A percentile compares a stretch with the other conserved stretches of the same genome.
Conservation (phyloP, 2,888 invertebrate species). For the Andrena marginata region DNA sequence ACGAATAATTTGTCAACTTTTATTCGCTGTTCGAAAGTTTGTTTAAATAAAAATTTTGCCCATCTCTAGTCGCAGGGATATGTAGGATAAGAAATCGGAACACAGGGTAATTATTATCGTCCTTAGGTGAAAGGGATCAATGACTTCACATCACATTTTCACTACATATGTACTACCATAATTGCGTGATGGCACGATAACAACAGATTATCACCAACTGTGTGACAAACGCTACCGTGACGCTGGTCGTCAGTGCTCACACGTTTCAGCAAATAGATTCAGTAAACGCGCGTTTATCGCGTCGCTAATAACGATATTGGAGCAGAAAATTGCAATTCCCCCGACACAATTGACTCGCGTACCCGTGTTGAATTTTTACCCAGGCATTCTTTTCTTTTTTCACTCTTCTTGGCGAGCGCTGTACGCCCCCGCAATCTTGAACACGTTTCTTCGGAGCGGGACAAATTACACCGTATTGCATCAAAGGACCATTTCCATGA, state of each 20-base stretch:
- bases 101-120: too few relatives aligned
- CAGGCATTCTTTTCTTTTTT: neutral
- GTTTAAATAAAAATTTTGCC: too few relatives aligned
- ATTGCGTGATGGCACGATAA: neutral
- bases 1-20: too few relatives aligned
- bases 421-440: neutral
- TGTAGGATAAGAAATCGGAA: too few relatives aligned
- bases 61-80: too few relatives aligned
- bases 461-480: neutral
- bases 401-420: neutral
- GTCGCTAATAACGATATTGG: neutral
- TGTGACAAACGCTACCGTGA: neutral
- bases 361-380: neutral
- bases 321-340: slow-evolving; percentile 4
- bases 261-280: neutral
- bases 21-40: too few relatives aligned
- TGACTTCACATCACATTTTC: too few relatives aligned
- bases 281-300: neutral
- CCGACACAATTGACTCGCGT: neutral
- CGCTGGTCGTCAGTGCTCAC: neutral
- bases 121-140: too few relatives aligned
- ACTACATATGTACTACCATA: neutral
- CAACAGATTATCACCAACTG: neutral
- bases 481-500: neutral
- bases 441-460: neutral